Evolutionary conservation across 2,888 invertebrate species (phyloP), one percentile per base, ranked within the genome.

Genomic region (Pseudococcus viburni): DNA sequence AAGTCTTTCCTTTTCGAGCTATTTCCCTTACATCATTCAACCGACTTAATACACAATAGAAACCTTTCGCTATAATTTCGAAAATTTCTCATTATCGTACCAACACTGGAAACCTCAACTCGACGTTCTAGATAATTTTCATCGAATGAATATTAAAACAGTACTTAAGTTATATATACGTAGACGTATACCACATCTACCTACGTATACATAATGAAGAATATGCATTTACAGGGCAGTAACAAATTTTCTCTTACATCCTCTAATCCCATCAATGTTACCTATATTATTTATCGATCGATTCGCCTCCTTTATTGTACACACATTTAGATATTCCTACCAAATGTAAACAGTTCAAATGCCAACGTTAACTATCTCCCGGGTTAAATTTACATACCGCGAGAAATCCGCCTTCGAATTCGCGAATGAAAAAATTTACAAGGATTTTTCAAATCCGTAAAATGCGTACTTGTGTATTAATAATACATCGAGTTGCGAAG

Each of bases 31-130:
- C 51, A 42, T 42, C 5, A 42, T 9, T 42, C 42, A 4, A 51
- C 15, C 11, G 15, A 15, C 51, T 12, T 12, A 51, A 51, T 51
- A 11, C 51, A 51, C 15, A 51, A 51, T 15, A 2, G 11, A 51
- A 51, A 15, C 59, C n/a, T 9, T 22, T 64, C 22, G 19, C 12
- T 3, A 64, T 22, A 22, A 64, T 22, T 64, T 9, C 22, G 22
- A 64, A 22, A 64, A 64, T 64, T 22, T 64, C 64, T 64, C 22
- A 64, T 64, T 64, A 64, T 15, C 9, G 64, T 64, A 64, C 64
- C 22, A 22, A 9, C 12, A 22, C 22, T 19, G 9, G 19, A 64
- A 64, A 8, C 64, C 22, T 12, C 64, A 22, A 22, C 64, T 64
- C 22, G 22, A 22, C 55, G 7, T n/a, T 17, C 15, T 51, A 51